Conservation (phyloP, 2,797 vertebrate genomes). For the Sebastes ruberrimus region DNA sequence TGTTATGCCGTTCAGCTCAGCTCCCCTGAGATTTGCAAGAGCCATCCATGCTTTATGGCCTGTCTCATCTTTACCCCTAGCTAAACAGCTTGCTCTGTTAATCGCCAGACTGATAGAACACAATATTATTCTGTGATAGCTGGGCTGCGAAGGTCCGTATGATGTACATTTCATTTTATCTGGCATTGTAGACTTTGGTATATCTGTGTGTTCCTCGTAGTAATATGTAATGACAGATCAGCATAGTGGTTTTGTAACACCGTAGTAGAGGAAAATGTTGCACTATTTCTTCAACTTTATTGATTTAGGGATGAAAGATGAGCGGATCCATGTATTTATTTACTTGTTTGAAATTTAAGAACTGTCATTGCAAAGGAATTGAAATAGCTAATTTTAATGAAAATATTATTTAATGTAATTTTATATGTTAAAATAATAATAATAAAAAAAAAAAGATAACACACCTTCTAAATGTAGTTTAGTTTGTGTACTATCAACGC, state of each 20-base stretch:
- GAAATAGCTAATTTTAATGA: not conserved
- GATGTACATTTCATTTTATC: not conserved
- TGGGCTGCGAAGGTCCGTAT: not conserved
- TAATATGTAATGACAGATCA: not conserved
- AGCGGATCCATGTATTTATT: not conserved
- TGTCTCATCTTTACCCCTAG: not conserved
- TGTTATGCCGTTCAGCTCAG: slow-evolving; percentile 28
- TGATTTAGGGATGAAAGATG: not conserved
- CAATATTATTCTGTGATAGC: not conserved
- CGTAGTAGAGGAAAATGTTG: not conserved
- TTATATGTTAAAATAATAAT: not conserved
- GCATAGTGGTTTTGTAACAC: not conserved
- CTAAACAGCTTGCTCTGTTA: not conserved
- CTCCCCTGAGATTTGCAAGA: slow-evolving; percentile 8
- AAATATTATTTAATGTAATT: not conserved
- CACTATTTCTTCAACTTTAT: not conserved
- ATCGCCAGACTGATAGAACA: not conserved
- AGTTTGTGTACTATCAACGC: not conserved
- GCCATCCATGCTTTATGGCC: not conserved
- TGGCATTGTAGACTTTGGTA: not conserved
- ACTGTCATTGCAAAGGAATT: not conserved
- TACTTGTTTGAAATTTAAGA: not conserved
- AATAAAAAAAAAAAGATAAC: not conserved
- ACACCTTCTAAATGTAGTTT: not conserved
- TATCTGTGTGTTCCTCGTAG: not conserved